Percentiles rank a stretch among this genome's conserved stretches.
These are phyloP conservation scores for Acanthiza pusilla DNA, from an alignment of 2,797 vertebrate genomes.

Conservation along the genomic window DNA sequence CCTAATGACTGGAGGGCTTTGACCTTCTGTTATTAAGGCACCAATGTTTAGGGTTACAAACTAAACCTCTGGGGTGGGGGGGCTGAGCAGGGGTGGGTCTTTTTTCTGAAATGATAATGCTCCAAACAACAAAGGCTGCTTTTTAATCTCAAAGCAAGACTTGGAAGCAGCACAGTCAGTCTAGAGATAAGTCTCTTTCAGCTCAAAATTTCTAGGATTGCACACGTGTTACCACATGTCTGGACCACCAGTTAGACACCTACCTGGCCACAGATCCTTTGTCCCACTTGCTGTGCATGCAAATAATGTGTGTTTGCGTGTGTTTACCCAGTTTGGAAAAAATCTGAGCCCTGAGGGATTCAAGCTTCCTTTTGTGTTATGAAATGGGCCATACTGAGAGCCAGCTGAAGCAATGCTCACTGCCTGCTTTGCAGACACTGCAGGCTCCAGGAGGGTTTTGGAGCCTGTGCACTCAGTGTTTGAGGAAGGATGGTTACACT, in stretches of 20 bases:
- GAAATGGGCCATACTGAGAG: background rate
- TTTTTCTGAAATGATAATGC: slow-evolving; percentile 14
- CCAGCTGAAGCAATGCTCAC: background rate
- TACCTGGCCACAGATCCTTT: slow-evolving; percentile 17
- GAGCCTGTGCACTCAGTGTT: background rate
- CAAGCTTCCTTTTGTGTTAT: background rate
- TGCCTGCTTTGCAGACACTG: background rate
- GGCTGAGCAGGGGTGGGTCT: background rate
- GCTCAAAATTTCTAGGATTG: slow-evolving; percentile 11
- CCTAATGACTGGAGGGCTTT: slow-evolving; percentile 9
- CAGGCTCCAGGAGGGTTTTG: background rate
- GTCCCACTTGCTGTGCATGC: slow-evolving; percentile 12
- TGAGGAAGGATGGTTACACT: background rate
- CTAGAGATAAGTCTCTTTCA: slow-evolving; percentile 6
- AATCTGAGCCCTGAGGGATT: slow-evolving; percentile 30
- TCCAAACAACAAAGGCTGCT: slow-evolving; percentile 36
- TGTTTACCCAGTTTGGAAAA: slow-evolving; percentile 29
- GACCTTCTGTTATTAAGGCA: background rate
- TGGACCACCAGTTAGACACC: slow-evolving; percentile 15
- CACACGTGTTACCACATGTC: background rate
- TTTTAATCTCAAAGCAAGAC: background rate
- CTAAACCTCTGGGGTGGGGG: background rate
- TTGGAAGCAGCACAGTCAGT: slow-evolving; percentile 14
- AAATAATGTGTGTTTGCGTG: background rate
- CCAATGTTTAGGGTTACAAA: background rate